Conservation (phyloP, 2,113 vertebrate species). For the Crotophaga sulcirostris region DNA sequence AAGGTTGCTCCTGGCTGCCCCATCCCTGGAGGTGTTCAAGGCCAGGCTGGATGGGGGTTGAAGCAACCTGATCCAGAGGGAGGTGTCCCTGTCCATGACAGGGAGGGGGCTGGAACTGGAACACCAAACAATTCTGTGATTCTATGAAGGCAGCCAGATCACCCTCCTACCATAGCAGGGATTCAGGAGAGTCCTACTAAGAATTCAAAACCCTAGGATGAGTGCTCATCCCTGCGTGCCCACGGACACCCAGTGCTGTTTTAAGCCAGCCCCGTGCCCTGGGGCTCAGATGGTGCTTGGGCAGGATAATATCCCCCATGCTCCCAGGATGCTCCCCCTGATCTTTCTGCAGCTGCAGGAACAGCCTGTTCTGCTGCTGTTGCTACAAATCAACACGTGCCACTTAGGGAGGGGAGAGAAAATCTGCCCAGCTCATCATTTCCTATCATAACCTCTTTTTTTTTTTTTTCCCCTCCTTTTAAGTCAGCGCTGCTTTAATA, state of each 20-base stretch:
- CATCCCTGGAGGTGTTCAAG: too few species aligned
- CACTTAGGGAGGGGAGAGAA: not conserved
- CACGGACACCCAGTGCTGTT: accelerated
- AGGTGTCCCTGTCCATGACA: too few species aligned
- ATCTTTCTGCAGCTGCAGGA: not conserved
- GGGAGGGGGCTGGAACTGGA: too few species aligned
- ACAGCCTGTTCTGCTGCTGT: not conserved
- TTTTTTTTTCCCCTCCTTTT: accelerated
- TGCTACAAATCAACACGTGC: not conserved
- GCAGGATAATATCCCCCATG: accelerated
- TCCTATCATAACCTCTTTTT: not conserved
- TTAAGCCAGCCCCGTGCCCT: not conserved
- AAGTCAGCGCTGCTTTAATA: not conserved
- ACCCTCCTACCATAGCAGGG: accelerated
- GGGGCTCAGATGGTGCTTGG: accelerated
- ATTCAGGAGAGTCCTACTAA: not conserved
- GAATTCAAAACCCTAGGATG: not conserved
- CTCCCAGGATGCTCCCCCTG: not conserved
- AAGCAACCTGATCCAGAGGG: too few species aligned
- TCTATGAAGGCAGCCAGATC: too few species aligned
- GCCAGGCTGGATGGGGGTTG: too few species aligned
- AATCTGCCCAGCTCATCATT: not conserved
- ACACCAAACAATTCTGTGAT: too few species aligned
- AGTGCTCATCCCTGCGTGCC: not conserved
- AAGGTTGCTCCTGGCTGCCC: not conserved